phyloP scores from a whole-genome alignment of 2,797 vertebrate species.

The Enteromius anoplus region DNA sequence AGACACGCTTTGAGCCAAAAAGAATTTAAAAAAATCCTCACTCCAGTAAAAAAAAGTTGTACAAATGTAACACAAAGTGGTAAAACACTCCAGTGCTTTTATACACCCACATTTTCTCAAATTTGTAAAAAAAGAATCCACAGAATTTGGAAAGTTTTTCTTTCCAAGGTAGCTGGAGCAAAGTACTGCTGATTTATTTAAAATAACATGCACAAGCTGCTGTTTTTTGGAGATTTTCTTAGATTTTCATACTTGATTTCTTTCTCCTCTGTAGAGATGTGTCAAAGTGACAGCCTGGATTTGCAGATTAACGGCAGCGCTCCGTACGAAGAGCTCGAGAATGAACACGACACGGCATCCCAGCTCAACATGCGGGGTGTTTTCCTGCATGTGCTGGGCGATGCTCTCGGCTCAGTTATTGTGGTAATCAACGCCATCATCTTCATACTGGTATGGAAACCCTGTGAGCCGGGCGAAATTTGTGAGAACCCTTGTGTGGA shows the following conservation, averaged over 20 bases:
- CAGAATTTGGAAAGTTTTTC: neutral
- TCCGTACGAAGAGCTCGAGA: conserved; percentile 78
- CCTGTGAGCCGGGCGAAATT: conserved; percentile 73
- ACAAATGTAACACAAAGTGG: no score
- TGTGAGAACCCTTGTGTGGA: conserved; percentile 86
- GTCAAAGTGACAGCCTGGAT: conserved; percentile 69
- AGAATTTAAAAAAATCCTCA: neutral
- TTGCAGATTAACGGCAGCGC: conserved; percentile 87
- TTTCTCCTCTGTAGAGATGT: conserved; percentile 7
- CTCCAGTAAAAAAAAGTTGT: neutral
- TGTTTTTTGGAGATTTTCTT: neutral
- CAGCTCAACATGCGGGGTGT: conserved; percentile 99
- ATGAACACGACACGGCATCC: conserved; percentile 70
- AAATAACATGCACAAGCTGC: neutral
- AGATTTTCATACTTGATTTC: neutral
- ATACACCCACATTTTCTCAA: neutral
- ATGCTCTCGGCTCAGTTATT: conserved; percentile 96
- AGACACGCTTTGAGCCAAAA: neutral
- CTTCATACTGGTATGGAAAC: conserved; percentile 89
- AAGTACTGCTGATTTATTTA: neutral
- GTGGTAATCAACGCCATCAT: conserved; percentile 92
- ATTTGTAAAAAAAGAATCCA: neutral
- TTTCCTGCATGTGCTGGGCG: conserved; percentile 96
- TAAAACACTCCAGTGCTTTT: neutral
- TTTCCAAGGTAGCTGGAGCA: neutral